Evolutionary conservation across 1,140 invertebrate species (phyloP), one percentile per base, ranked within the genome.

Genomic region (Mamestra configurata): DNA sequence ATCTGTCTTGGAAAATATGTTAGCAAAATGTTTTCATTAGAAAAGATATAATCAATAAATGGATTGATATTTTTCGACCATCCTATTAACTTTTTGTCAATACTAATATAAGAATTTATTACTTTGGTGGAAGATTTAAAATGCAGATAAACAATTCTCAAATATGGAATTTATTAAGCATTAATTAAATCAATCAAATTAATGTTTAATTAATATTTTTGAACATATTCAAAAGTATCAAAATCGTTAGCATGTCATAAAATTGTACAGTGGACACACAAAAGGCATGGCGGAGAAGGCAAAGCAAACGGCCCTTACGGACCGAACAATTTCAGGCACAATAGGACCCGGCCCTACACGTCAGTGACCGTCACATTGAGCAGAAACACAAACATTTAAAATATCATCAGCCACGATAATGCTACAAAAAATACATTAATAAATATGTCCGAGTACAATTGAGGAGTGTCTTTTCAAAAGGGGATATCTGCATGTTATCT

Each of bases 361-460:
- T 92, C 90, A 91, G 70, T 86, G 84, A 79, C 76, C 84, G 80
- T 89, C 90, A 91, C 81, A 88, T 89, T 89, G 90, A 91, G 88
- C 88, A 91, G 91, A 93, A 93, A 93, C 84, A 87, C 86, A 94
- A 94, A 94, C 90, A 94, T 92, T 92, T 89, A 86, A 90, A 92
- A 91, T 84, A 92, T 92, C 90, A 93, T 94, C 92, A 90, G 81
- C 68, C 37, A 82, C 81, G 79, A 88, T 88, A 86, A 85, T 85
- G 78, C 35, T 18, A 81, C 57, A 81, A 73, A 79, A 85, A 84
- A 75, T 35, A 78, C 24, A 53, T 10, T 78, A 89, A 90, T 90
- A 90, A 89, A 86, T 68, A 83, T 89, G 84, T 83, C 82, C 76
- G 80, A 73, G 80, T 79, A 91, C 88, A 91, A 90, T n/a, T n/a